Conservation (phyloP, 2,797 vertebrate species). For the Poliocrania exsul region DNA sequence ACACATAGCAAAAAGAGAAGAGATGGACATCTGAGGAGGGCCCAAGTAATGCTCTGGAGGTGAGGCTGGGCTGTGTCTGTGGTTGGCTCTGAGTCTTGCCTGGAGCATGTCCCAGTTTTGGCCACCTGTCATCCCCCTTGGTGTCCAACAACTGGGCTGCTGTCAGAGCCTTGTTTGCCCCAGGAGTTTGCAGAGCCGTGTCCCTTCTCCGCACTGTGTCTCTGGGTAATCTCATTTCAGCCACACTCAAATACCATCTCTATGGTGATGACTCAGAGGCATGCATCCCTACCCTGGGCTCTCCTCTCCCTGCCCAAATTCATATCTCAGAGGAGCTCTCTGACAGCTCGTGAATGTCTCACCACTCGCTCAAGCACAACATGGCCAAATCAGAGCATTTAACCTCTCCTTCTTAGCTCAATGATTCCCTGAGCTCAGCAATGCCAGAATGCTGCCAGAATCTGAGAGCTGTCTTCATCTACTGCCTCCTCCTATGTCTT, state of each 20-base stretch:
- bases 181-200: background rate
- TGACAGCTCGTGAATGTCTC: background rate
- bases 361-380: background rate
- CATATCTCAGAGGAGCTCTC: background rate
- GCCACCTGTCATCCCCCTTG: fast-evolving
- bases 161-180: background rate
- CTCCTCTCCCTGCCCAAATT: conserved; percentile 21
- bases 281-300: background rate
- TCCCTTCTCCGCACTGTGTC: background rate
- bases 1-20: background rate
- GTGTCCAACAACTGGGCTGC: background rate
- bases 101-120: background rate
- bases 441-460: background rate
- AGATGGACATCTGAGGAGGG: background rate
- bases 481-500: background rate
- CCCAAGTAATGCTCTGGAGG: background rate
- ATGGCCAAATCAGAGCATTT: background rate
- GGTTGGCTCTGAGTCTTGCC: background rate
- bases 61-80: background rate
- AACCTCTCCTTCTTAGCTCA: background rate
- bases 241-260: conserved; percentile 46
- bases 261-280: conserved; percentile 41
- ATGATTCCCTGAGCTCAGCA: conserved; percentile 4
- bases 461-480: background rate
- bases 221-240: conserved; percentile 21